Conservation (phyloP, 1,140 invertebrate genomes). For the Hermetia illucens region DNA sequence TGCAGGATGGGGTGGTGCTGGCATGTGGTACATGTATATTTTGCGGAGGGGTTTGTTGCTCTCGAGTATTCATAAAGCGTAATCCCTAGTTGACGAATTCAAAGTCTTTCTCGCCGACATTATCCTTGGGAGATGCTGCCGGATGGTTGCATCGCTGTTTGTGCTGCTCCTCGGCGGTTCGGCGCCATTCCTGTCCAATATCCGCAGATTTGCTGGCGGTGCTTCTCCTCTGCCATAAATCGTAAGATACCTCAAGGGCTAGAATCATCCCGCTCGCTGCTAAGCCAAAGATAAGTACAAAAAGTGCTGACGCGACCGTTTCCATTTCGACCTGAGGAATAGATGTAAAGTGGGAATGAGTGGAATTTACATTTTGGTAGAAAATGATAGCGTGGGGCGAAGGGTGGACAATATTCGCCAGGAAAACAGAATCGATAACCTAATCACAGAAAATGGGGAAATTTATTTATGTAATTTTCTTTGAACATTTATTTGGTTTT, state of each 20-base stretch:
- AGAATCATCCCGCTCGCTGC: slow-evolving; percentile 27
- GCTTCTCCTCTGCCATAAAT: slow-evolving; percentile 7
- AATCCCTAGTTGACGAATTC: not conserved
- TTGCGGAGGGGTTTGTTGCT: too few relatives aligned
- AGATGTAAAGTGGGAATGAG: too few relatives aligned
- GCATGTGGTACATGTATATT: too few relatives aligned
- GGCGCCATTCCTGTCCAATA: not conserved
- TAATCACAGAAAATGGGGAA: too few relatives aligned
- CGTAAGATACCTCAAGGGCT: slow-evolving; percentile 26
- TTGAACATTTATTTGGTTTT: too few relatives aligned
- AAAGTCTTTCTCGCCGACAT: not conserved
- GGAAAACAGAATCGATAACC: too few relatives aligned
- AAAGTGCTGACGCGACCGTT: slow-evolving; percentile 32
- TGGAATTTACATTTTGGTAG: too few relatives aligned
- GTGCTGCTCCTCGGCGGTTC: not conserved
- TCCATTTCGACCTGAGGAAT: slow-evolving; percentile 23
- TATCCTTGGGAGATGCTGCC: too few relatives aligned
- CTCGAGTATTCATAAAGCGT: not conserved
- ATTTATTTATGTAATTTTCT: too few relatives aligned
- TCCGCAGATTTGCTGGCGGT: not conserved
- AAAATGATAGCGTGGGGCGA: too few relatives aligned
- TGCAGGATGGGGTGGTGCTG: too few relatives aligned
- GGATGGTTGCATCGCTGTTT: not conserved
- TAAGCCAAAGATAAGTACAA: slow-evolving; percentile 31
- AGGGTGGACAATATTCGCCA: too few relatives aligned